These are phyloP conservation scores for Chironex yamaguchii DNA, from an alignment of 30 jellyfish, hydroid and myxozoan species.

Conservation along the genomic window DNA sequence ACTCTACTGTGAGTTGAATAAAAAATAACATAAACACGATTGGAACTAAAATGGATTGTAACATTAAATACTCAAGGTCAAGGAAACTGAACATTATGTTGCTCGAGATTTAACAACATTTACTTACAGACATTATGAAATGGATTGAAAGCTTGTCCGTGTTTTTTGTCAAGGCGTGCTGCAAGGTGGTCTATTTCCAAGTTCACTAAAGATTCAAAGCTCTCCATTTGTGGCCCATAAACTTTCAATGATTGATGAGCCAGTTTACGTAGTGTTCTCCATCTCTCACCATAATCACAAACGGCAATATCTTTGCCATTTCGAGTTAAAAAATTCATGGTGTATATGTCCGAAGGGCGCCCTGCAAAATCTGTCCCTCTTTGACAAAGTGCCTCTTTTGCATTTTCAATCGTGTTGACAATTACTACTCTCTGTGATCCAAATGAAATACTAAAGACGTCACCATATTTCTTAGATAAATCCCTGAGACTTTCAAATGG, in stretches of 20 bases:
- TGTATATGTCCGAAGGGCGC: constrained; percentile 64
- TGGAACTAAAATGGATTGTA: no score
- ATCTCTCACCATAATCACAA: constrained; percentile 55
- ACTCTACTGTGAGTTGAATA: no score
- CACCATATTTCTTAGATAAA: constrained; percentile 73
- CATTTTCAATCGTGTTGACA: constrained; percentile 60
- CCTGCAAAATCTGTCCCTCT: constrained; percentile 74
- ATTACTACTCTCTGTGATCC: constrained; percentile 81
- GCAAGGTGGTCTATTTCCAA: constrained; percentile 50
- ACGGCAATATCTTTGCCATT: constrained; percentile 66
- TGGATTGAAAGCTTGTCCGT: constrained; percentile 54
- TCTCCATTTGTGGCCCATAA: constrained; percentile 65
- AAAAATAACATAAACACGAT: no score
- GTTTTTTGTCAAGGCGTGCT: constrained; percentile 7
- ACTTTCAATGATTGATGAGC: constrained; percentile 60
- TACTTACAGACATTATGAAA: constrained; percentile 47
- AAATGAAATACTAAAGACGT: constrained; percentile 73
- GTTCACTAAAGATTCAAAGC: constrained; percentile 50
- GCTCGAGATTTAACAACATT: no score
- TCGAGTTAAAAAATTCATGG: constrained; percentile 62
- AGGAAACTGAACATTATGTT: no score
- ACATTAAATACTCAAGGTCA: no score
- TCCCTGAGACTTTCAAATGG: background rate
- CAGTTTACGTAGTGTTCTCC: constrained; percentile 53
- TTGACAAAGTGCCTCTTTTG: constrained; percentile 74